Evolutionary conservation across 2,888 invertebrate genomes (phyloP), one percentile per base, ranked within the genome.

Genomic region (Ormyrus rosae): DNA sequence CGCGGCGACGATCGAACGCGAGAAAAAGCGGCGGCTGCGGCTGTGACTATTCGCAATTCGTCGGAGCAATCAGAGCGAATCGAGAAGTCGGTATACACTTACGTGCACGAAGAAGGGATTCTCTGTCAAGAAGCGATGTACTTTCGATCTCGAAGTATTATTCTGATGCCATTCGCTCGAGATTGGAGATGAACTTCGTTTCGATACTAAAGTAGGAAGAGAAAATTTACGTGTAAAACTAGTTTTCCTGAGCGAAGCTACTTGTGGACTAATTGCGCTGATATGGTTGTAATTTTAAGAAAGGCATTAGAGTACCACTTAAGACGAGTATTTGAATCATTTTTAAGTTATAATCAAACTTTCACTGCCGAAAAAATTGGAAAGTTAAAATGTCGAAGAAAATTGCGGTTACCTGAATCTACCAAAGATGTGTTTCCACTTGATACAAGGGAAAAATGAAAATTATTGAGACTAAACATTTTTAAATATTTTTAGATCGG

Each of bases 141-240:
- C 76, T 76, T 69, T 76, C 69, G 76, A 76, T 68, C 68, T 68
- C 76, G 71, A 11, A 9, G 0, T 61, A n/a, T 13, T 51, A 9
- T 51, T 51, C 10, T 56, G 5, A 65, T 67, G 45, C 11, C 50
- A n/a, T 3, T 50, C 2, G n/a, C 5, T 50, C n/a, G 50, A n/a
- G 13, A 0, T 13, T 13, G 13, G 13, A 13, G 13, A 13, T 13
- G 13, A 13, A 13, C 13, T 13, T 13, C 13, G 13, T 13, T 13
- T 13, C 13, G 13, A 13, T 13, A 13, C 13, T 13, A 13, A 13
- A 13, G 13, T 13, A 13, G 0, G 0, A 13, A 13, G 13, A 13
- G 0, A 19, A 19, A 19, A 19, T 0, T 19, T 19, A 19, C 19
- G 19, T 19, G 19, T 19, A 19, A 19, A 19, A 19, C 19, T 0